Evolutionary conservation across 2,113 vertebrate genomes (phyloP).

Genomic region (Cichladusa arquata): DNA sequence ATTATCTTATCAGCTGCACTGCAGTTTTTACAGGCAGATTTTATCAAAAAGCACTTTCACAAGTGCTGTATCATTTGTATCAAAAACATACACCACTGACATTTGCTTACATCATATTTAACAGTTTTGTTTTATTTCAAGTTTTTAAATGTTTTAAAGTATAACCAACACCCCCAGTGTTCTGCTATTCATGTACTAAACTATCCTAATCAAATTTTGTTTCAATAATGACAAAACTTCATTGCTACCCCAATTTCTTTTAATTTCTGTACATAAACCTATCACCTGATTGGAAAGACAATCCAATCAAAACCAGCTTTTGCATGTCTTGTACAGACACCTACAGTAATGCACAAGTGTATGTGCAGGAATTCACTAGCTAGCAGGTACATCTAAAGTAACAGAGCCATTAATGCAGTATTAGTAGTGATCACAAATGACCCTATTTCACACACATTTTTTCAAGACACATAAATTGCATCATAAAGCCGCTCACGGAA

Average conservation of each 20-base stretch:
- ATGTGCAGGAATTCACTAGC: not conserved
- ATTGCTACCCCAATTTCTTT: not conserved
- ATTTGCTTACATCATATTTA: not conserved
- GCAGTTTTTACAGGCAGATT: not conserved
- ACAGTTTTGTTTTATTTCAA: not conserved
- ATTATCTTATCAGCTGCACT: not conserved
- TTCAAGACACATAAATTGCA: not conserved
- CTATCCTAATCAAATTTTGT: not conserved
- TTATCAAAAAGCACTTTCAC: not conserved
- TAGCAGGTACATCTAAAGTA: not conserved
- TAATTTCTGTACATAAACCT: not conserved
- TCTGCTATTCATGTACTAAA: not conserved
- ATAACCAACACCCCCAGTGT: not conserved
- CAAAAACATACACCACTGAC: not conserved
- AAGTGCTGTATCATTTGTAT: not conserved
- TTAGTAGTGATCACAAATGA: not conserved
- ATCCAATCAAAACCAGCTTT: not conserved
- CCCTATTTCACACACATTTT: not conserved
- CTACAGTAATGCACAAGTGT: not conserved
- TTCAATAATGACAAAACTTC: not conserved
- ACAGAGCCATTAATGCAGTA: not conserved
- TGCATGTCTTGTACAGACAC: not conserved
- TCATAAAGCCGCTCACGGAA: not conserved
- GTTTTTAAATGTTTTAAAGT: not conserved
- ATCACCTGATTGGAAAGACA: not conserved